Evolutionary conservation across 2,113 vertebrate species (phyloP).

Genomic region (Perca flavescens): DNA sequence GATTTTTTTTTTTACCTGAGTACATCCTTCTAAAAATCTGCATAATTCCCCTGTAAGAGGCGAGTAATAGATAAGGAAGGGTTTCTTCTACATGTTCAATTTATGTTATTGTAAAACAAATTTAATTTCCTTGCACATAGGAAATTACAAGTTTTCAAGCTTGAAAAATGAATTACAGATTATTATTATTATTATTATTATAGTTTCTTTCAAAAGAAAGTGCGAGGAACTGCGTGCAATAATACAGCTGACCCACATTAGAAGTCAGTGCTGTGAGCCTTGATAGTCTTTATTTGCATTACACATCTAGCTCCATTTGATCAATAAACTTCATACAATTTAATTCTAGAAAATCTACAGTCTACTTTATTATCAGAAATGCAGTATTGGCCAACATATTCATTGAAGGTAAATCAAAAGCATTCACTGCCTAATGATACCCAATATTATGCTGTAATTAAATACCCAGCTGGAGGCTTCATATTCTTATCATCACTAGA

Average conservation of each 20-base stretch:
- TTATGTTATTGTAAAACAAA: background rate
- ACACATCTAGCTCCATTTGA: background rate
- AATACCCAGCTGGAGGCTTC: slow-evolving; percentile 46
- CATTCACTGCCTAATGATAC: slow-evolving; percentile 48
- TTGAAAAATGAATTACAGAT: background rate
- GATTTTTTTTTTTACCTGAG: background rate
- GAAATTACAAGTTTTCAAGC: background rate
- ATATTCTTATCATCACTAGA: slow-evolving; percentile 39
- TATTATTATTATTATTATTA: background rate
- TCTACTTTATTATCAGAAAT: background rate
- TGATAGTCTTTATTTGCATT: background rate
- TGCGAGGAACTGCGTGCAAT: background rate
- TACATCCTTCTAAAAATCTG: background rate
- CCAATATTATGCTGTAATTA: slow-evolving; percentile 57
- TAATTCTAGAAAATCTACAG: background rate
- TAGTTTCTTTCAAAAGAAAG: background rate
- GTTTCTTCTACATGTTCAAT: background rate
- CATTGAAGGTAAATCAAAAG: slow-evolving; percentile 23
- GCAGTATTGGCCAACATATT: background rate
- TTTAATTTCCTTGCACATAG: background rate
- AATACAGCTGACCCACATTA: background rate
- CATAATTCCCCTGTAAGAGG: background rate
- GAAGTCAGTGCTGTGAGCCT: background rate
- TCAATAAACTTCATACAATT: background rate
- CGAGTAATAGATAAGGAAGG: background rate